phyloP scores from a whole-genome alignment of 2,113 vertebrate species.

The Dascyllus trimaculatus region DNA sequence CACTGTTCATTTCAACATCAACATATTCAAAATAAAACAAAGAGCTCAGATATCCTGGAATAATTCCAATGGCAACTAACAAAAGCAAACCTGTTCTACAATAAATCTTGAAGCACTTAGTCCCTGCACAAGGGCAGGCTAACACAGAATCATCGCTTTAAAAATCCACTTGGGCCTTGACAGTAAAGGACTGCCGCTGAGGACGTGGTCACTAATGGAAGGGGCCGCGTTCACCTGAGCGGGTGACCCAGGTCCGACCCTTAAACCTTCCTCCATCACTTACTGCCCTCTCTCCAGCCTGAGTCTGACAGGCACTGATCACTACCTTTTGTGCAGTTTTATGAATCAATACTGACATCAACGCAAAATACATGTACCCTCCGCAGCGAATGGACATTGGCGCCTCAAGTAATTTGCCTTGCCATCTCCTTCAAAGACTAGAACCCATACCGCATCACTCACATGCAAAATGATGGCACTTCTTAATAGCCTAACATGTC shows the following conservation, averaged over 20 bases:
- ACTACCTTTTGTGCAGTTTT: neutral
- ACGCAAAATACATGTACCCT: neutral
- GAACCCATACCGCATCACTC: neutral
- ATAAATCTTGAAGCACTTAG: conserved; percentile 13
- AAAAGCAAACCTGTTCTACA: neutral
- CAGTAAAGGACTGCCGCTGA: conserved; percentile 34
- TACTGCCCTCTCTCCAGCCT: conserved; percentile 22
- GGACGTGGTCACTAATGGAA: conserved; percentile 59
- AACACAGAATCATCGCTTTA: conserved; percentile 5
- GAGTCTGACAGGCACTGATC: conserved; percentile 36
- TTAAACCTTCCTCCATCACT: conserved; percentile 38
- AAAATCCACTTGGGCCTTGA: conserved; percentile 14
- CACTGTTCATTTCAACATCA: too few species aligned
- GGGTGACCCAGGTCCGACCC: conserved; percentile 53
- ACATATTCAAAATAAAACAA: too few species aligned
- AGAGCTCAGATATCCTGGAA: too few species aligned
- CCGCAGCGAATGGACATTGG: neutral
- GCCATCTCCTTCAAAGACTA: neutral
- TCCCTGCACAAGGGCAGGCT: neutral
- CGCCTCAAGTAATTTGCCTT: neutral
- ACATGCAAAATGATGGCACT: neutral
- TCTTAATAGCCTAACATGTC: neutral
- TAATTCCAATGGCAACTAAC: too few species aligned
- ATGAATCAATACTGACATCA: conserved; percentile 36
- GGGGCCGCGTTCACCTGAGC: conserved; percentile 24